Percentiles rank a stretch among this genome's conserved stretches.
These are phyloP conservation scores for Acanthiza pusilla DNA, from an alignment of 2,797 vertebrate genomes.

Conservation along the genomic window DNA sequence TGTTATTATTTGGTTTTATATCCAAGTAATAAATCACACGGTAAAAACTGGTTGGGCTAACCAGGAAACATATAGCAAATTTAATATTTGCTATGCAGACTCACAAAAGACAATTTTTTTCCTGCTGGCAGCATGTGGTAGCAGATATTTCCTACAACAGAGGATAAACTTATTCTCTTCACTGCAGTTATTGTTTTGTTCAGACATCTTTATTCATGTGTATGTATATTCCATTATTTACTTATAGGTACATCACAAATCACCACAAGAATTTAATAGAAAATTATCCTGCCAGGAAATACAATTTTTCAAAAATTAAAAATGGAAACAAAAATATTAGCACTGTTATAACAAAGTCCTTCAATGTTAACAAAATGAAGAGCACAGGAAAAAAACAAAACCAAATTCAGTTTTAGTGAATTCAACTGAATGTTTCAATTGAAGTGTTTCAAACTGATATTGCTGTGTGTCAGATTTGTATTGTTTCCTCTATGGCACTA, in stretches of 20 bases:
- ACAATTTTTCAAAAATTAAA: not conserved
- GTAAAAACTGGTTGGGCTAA: not conserved
- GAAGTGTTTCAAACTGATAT: not conserved
- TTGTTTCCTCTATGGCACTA: not conserved
- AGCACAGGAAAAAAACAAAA: not conserved
- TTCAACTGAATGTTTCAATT: not conserved
- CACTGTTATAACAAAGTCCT: not conserved
- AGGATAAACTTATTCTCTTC: not conserved
- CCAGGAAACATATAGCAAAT: not conserved
- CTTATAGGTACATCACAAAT: not conserved
- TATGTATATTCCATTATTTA: not conserved
- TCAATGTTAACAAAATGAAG: not conserved
- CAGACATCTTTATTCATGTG: not conserved
- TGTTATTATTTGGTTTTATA: slow-evolving; percentile 20
- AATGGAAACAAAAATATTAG: not conserved
- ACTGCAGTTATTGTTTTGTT: not conserved
- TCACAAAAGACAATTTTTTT: not conserved
- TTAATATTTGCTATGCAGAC: not conserved
- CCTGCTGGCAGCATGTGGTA: not conserved
- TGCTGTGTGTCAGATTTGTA: not conserved
- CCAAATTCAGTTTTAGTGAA: not conserved
- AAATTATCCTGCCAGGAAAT: not conserved
- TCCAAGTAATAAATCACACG: not conserved
- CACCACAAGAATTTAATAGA: not conserved
- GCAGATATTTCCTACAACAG: not conserved